phyloP scores from a whole-genome alignment of 2,113 vertebrate species.

The Phylloscopus trochilus region DNA sequence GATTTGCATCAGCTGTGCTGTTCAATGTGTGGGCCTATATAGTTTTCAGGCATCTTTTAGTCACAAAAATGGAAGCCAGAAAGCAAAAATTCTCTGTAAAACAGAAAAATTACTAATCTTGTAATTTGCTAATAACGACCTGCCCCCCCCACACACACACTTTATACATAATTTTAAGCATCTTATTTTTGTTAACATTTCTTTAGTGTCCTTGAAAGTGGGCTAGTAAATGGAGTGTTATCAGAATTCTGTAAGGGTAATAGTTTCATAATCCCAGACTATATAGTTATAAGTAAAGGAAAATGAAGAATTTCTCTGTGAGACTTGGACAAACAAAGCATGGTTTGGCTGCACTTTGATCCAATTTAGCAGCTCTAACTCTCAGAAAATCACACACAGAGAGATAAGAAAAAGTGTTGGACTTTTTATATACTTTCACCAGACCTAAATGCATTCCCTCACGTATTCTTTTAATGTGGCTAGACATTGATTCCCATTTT shows the following conservation, averaged over 20 bases:
- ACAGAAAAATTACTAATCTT: background rate
- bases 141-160: no score
- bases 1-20: background rate
- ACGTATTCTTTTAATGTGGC: background rate
- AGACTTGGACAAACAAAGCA: background rate
- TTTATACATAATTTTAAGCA: background rate
- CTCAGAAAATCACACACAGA: background rate
- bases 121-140: background rate
- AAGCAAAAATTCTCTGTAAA: background rate
- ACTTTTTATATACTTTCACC: background rate
- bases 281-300: background rate
- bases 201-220: background rate
- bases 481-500: background rate
- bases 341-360: background rate
- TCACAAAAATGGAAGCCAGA: background rate
- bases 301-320: background rate
- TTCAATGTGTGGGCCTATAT: background rate
- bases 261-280: background rate
- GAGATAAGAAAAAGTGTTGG: background rate
- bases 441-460: background rate
- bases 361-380: background rate
- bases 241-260: background rate
- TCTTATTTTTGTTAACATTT: background rate
- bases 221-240: background rate
- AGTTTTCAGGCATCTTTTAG: background rate